A percentile compares a stretch with the other conserved stretches of the same genome.
Conservation (phyloP, 2,797 vertebrate species). For the Myotis vivesi region DNA sequence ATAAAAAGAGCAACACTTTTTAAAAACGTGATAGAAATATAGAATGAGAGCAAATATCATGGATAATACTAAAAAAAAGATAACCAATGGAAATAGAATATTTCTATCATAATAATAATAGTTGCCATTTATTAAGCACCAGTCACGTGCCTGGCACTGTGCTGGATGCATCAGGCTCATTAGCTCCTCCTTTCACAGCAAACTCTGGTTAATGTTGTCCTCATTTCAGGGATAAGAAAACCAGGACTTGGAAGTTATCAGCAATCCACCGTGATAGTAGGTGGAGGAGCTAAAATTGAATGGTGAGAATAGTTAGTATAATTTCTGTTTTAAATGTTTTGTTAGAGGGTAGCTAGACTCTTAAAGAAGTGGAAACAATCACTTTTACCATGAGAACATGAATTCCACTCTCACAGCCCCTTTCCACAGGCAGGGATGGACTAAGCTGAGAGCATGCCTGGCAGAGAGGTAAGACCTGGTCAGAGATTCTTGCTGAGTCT, state of each 20-base stretch:
- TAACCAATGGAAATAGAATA: neutral
- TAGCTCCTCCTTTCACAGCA: neutral
- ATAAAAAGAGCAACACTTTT: neutral
- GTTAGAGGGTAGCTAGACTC: neutral
- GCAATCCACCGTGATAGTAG: neutral
- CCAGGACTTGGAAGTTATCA: neutral
- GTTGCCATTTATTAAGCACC: neutral
- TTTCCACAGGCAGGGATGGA: neutral
- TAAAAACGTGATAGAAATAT: neutral
- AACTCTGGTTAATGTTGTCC: neutral
- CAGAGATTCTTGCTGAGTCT: neutral
- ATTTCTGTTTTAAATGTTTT: neutral
- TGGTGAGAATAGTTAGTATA: neutral
- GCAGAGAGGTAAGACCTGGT: neutral
- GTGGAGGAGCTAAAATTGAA: neutral
- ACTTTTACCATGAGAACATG: neutral
- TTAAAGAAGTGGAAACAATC: neutral
- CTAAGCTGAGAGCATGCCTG: neutral
- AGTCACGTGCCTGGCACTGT: neutral
- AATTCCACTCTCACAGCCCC: neutral
- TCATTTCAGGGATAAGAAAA: slow-evolving; percentile 8
- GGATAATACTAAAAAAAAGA: neutral
- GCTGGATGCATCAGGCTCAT: neutral
- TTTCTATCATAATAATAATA: neutral
- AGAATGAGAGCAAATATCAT: neutral